Evolutionary conservation across 1,140 invertebrate species (phyloP), one percentile per base, ranked within the genome.

Genomic region (Ostrea edulis): DNA sequence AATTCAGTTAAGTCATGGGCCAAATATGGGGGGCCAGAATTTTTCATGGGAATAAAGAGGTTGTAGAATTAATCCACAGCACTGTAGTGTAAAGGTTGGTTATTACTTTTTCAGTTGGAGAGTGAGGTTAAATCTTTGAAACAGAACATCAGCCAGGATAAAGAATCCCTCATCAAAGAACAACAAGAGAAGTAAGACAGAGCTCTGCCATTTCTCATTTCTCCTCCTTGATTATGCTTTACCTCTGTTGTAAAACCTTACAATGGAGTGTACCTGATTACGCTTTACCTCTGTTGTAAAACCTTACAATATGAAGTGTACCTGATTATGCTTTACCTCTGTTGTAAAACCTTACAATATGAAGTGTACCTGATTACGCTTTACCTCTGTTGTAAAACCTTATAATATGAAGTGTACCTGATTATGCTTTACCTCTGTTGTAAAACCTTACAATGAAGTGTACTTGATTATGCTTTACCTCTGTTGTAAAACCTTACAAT

Each of bases 111-210:
- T 52, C 87, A 94, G 93, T 84, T 93, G 77, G 92, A 94, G 82
- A 86, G 65, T 81, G 93, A 94, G 22, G 68, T 94, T 12, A 87
- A 89, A 11, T 88, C 90, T 17, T 55, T 92, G 65, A 92, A 92
- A 77, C 89, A 91, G 55, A 87, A 53, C 29, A 71, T 90, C 12
- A 91, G 86, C 51, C 90, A 91, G 29, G 91, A 91, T 82, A 92
- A 93, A 87, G 87, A 92, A 58, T 86, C 85, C 8, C 55, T 92
- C 0, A 62, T 90, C 25, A 87, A 87, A 25, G 91, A 93, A 71
- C 89, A 93, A 55, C 91, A 93, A 58, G 91, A 93, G 81, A 93
- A 91, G 93, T 93, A 92, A 87, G 91, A 87, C 14, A 5, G 4
- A 14, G 14, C 22, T 22, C 25, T 29, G 44, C 0, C 17, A 22